Conservation (phyloP, 2,888 invertebrate genomes). For the Phyllotreta cruciferae region DNA sequence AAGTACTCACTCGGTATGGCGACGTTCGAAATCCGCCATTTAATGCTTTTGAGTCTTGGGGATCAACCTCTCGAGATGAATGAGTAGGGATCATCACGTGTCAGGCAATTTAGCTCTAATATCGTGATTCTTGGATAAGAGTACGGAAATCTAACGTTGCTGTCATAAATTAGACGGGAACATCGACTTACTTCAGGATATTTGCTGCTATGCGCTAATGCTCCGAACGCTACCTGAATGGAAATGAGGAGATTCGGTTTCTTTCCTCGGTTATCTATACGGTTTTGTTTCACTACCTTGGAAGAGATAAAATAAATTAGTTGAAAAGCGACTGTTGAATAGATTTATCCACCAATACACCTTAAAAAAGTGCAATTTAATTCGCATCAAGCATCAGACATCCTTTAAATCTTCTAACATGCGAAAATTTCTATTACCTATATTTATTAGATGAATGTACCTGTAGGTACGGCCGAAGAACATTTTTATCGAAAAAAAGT, state of each 20-base stretch:
- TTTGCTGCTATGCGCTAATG: constrained; percentile 22
- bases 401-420: too few relatives aligned
- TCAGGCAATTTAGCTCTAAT: constrained; percentile 22
- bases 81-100: constrained; percentile 26
- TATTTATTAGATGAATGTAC: too few relatives aligned
- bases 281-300: too few relatives aligned
- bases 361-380: too few relatives aligned
- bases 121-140: constrained; percentile 17
- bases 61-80: constrained; percentile 26
- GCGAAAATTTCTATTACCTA: too few relatives aligned
- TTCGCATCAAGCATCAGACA: too few relatives aligned
- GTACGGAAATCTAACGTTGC: constrained; percentile 13
- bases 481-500: too few relatives aligned
- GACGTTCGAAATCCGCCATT: constrained; percentile 18
- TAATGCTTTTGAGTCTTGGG: constrained; percentile 11
- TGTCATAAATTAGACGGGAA: constrained; percentile 23
- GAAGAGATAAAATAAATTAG: too few relatives aligned
- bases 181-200: constrained; percentile 22
- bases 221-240: constrained; percentile 17
- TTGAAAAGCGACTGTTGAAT: too few relatives aligned
- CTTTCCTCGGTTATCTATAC: too few relatives aligned
- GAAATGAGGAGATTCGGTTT: constrained; percentile 12
- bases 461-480: too few relatives aligned
- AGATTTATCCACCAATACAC: too few relatives aligned
- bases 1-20: constrained; percentile 2